A percentile compares a stretch with the other conserved stretches of the same genome.
These are phyloP conservation scores for Chelonia mydas DNA, from an alignment of 2,797 vertebrate genomes.

Conservation along the genomic window DNA sequence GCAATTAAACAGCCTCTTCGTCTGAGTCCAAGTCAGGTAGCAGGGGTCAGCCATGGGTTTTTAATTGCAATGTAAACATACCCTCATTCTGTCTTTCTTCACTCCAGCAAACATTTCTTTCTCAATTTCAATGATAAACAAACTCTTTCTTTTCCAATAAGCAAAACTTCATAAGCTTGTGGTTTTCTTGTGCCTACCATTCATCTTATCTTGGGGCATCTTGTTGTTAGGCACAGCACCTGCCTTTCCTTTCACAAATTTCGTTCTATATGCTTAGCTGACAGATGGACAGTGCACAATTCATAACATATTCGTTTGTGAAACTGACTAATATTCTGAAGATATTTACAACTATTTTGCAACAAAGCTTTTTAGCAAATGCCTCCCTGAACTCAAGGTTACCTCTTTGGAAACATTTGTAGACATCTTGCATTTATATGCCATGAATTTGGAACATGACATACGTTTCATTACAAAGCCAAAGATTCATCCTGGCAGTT, in stretches of 20 bases:
- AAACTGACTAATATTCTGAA: background rate
- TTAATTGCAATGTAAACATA: background rate
- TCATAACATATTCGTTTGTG: background rate
- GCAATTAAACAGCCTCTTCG: background rate
- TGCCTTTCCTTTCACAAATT: background rate
- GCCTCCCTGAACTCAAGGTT: background rate
- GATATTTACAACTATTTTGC: background rate
- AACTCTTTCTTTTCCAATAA: background rate
- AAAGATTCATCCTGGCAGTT: slow-evolving; percentile 51
- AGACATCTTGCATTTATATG: background rate
- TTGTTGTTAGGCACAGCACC: accelerated
- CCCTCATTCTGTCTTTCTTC: accelerated
- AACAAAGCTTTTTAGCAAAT: background rate
- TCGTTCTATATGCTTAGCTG: background rate
- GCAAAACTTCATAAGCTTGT: background rate
- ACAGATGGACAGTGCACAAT: accelerated
- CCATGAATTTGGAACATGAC: slow-evolving; percentile 19
- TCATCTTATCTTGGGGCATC: background rate
- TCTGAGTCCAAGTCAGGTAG: background rate
- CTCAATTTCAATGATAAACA: background rate
- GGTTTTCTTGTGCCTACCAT: background rate
- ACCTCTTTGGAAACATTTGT: background rate
- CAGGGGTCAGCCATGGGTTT: background rate
- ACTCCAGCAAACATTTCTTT: background rate
- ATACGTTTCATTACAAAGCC: slow-evolving; percentile 25